phyloP scores from a whole-genome alignment of 1,140 invertebrate species.

The Tetramorium alpestre region DNA sequence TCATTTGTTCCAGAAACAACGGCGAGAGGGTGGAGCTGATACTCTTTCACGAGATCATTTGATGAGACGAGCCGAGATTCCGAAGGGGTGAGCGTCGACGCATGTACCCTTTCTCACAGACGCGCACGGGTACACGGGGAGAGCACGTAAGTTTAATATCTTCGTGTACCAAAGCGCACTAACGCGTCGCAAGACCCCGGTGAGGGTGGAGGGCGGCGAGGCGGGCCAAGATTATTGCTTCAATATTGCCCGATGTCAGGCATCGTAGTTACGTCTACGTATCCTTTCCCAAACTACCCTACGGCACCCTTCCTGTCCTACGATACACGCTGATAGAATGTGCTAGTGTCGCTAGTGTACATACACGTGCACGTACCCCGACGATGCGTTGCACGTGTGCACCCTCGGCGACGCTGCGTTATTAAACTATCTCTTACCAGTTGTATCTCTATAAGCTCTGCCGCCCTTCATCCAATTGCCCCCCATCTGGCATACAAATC shows the following conservation, averaged over 20 bases:
- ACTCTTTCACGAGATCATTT: slow-evolving; percentile 55
- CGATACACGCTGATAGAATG: not conserved
- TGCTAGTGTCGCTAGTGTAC: slow-evolving; percentile 45
- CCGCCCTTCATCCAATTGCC: slow-evolving; percentile 17
- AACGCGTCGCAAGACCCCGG: slow-evolving; percentile 44
- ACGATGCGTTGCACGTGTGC: slow-evolving; percentile 64
- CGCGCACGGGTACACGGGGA: slow-evolving; percentile 5
- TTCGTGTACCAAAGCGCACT: slow-evolving; percentile 68
- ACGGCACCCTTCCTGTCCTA: slow-evolving; percentile 29
- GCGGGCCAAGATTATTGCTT: slow-evolving; percentile 80
- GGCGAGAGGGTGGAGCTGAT: slow-evolving; percentile 12
- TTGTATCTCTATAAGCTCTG: slow-evolving; percentile 76
- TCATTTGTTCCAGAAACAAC: slow-evolving; percentile 60
- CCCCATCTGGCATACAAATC: slow-evolving; percentile 15
- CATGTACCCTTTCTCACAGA: slow-evolving; percentile 14
- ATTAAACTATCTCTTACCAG: slow-evolving; percentile 84
- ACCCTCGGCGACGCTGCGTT: slow-evolving; percentile 74
- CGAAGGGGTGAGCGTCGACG: slow-evolving; percentile 31
- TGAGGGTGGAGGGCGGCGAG: not conserved
- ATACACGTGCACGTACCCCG: slow-evolving; percentile 70
- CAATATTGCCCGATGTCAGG: slow-evolving; percentile 83
- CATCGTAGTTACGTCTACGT: slow-evolving; percentile 78
- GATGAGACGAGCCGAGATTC: slow-evolving; percentile 7
- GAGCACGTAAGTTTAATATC: slow-evolving; percentile 79
- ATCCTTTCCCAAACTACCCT: slow-evolving; percentile 13